Evolutionary conservation across 2,113 vertebrate species (phyloP).

Genomic region (Rhodinocichla rosea): DNA sequence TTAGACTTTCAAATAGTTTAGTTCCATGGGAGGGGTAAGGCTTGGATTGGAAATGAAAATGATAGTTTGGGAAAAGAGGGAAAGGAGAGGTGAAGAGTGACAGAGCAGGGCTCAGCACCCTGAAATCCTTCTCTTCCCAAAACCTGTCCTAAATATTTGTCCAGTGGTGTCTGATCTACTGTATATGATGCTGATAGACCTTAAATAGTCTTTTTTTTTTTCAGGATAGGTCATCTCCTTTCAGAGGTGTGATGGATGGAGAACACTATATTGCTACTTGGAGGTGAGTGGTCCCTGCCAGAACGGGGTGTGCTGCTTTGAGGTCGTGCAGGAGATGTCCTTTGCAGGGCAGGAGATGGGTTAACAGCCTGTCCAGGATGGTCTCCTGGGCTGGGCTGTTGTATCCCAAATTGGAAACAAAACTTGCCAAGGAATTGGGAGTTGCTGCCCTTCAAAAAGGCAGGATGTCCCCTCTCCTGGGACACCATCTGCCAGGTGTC

Average conservation of each 20-base stretch:
- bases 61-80: not conserved
- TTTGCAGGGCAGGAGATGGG: not conserved
- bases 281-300: not conserved
- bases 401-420: not conserved
- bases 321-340: not conserved
- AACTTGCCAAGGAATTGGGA: not conserved
- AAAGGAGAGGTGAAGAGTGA: not conserved
- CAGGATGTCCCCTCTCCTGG: not conserved
- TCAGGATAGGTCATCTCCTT: not conserved
- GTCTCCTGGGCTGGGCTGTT: not conserved
- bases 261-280: not conserved
- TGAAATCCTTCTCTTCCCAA: not conserved
- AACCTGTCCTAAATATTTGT: not conserved
- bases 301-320: not conserved
- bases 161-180: not conserved
- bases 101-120: not conserved
- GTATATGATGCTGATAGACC: not conserved
- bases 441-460: not conserved
- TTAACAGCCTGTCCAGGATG: not conserved
- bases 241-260: not conserved
- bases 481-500: not conserved
- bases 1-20: constrained; percentile 72
- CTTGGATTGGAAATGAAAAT: not conserved
- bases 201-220: not conserved
- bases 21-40: constrained; percentile 65